These are phyloP conservation scores for Pseudonaja textilis DNA, from an alignment of 2,113 vertebrate genomes.

Conservation along the genomic window DNA sequence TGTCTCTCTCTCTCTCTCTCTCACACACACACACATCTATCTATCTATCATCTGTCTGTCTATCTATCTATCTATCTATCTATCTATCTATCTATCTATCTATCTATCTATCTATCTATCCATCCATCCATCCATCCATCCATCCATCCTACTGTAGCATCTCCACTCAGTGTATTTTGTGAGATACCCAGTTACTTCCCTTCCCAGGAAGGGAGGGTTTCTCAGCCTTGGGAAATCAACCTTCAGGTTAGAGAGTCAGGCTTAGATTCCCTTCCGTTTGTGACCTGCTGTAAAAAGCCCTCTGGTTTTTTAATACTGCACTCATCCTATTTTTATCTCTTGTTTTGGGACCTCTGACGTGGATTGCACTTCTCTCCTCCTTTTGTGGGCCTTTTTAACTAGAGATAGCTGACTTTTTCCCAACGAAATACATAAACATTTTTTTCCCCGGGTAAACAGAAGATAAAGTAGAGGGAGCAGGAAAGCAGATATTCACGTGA, in stretches of 20 bases:
- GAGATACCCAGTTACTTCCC: not conserved
- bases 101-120: too few species aligned
- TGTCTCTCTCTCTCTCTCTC: too few species aligned
- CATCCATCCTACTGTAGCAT: too few species aligned
- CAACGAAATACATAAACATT: conserved; percentile 18
- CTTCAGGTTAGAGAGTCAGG: accelerated
- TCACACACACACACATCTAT: too few species aligned
- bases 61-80: too few species aligned
- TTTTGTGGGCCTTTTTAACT: not conserved
- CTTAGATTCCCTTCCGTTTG: not conserved
- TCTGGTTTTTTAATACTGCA: conserved; percentile 15
- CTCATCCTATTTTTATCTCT: conserved; percentile 43
- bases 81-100: too few species aligned
- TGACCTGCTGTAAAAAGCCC: conserved; percentile 21
- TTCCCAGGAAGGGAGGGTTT: not conserved
- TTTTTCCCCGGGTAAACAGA: not conserved
- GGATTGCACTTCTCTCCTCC: conserved; percentile 3
- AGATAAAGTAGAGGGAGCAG: not conserved
- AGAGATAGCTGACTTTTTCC: not conserved
- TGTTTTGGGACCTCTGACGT: not conserved
- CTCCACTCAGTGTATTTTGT: not conserved
- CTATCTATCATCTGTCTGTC: too few species aligned
- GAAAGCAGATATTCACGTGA: too few species aligned
- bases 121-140: too few species aligned
- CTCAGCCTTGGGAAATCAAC: accelerated